phyloP scores from a whole-genome alignment of 2,797 vertebrate genomes.

The Paedocypris micromegethes region DNA sequence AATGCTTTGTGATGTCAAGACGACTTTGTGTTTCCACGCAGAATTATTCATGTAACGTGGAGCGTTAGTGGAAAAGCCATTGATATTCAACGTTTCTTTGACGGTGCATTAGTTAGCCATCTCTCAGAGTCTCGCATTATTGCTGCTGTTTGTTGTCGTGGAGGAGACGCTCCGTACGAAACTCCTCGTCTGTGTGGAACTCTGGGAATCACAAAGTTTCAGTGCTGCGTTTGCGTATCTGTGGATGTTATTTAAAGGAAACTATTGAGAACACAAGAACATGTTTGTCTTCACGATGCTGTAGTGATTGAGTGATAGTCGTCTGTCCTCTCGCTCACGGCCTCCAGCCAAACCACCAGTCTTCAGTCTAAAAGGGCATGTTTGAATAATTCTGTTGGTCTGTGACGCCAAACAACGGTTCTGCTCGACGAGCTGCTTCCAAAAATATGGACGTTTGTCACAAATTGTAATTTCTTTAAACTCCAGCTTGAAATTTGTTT shows the following conservation, averaged over 20 bases:
- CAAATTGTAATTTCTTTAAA: too few relatives aligned
- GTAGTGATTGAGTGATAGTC: not conserved
- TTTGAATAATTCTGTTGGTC: conserved; percentile 26
- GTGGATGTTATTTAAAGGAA: too few relatives aligned
- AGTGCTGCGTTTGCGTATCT: too few relatives aligned
- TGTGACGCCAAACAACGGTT: not conserved
- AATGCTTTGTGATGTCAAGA: not conserved
- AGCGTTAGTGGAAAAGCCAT: too few relatives aligned
- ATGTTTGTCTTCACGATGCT: too few relatives aligned
- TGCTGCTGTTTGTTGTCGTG: conserved; percentile 34
- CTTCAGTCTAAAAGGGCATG: conserved; percentile 30
- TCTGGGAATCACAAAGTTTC: conserved; percentile 11
- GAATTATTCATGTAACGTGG: conserved; percentile 3
- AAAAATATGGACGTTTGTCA: too few relatives aligned
- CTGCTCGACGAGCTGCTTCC: too few relatives aligned
- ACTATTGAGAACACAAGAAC: too few relatives aligned
- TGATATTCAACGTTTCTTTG: conserved; percentile 35
- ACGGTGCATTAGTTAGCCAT: conserved; percentile 43
- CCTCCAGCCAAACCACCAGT: not conserved
- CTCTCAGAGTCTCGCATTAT: conserved; percentile 49
- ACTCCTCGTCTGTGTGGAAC: conserved; percentile 21
- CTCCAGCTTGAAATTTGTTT: too few relatives aligned
- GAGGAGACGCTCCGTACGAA: conserved; percentile 6
- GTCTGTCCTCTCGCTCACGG: conserved; percentile 6
- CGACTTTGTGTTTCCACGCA: not conserved